A percentile compares a stretch with the other conserved stretches of the same genome.
Evolutionary conservation across 2,113 vertebrate species (phyloP).

Genomic region (Anoplopoma fimbria): DNA sequence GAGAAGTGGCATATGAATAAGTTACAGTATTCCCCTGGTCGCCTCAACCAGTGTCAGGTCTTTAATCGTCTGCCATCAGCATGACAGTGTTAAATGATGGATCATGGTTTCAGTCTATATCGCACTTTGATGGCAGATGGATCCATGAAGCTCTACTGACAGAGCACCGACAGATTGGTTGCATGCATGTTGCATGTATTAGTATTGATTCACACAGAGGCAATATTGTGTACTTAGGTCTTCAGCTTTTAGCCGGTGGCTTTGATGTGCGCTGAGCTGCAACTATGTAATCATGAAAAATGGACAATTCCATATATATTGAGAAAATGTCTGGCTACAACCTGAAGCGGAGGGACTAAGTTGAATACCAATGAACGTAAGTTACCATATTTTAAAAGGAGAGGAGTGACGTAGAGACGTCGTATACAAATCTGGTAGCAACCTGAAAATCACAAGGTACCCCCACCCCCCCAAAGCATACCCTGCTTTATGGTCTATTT

Average conservation of each 20-base stretch:
- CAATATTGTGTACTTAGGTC: constrained; percentile 14
- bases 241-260: neutral
- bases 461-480: neutral
- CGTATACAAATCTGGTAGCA: neutral
- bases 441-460: neutral
- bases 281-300: neutral
- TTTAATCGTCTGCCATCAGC: constrained; percentile 26
- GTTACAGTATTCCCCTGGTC: constrained; percentile 1
- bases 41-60: constrained; percentile 35
- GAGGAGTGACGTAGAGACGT: neutral
- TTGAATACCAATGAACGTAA: no score
- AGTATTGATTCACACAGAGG: constrained; percentile 29
- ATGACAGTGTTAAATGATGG: constrained; percentile 34
- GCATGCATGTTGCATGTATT: constrained; percentile 32
- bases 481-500: neutral
- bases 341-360: neutral
- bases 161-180: constrained; percentile 41
- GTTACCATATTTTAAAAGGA: neutral
- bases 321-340: constrained; percentile 2
- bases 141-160: constrained; percentile 52
- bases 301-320: neutral
- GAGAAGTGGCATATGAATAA: constrained; percentile 11
- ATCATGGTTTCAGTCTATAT: constrained; percentile 42
- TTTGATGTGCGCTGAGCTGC: neutral
- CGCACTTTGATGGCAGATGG: constrained; percentile 33